Evolutionary conservation across 2,797 vertebrate genomes (phyloP), one percentile per base, ranked within the genome.

Genomic region (Smutsia gigantea): DNA sequence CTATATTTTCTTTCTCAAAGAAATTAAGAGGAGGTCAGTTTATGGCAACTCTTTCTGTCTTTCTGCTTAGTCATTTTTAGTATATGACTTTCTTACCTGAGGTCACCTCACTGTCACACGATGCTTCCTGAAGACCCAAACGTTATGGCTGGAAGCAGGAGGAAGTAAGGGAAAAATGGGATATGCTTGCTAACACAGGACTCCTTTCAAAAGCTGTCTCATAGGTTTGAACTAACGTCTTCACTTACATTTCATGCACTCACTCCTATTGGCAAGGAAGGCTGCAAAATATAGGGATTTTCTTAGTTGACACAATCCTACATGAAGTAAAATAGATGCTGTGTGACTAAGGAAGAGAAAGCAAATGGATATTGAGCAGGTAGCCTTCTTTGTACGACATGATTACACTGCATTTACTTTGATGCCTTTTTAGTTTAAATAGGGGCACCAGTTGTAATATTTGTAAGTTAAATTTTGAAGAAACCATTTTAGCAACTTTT

Each of bases 401-500:
- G 34, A 37, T 49, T 69, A 78, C 7, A 90, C 0, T 55, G 2
- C 4, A 75, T 46, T 92, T 68, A 12, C 64, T 66, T 90, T 21
- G 0, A 5, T 51, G 49, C 3, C 2, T 79, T 87, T 94, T 75
- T 27, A 34, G 23, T 69, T 7, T 55, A 15, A 72, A 51, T 59
- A 92, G 15, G 46, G 4, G 5, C 93, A 72, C 2, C 15, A 77
- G 4, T 87, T 85, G 1, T 75, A 86, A 95, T 74, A 83, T 17
- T 42, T 71, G 10, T 25, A 78, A 13, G 23, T 53, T 94, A 83
- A 90, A 66, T 66, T 83, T 92, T 88, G 21, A 95, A 89, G 79
- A 78, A 34, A 83, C 4, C 4, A 84, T 64, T 90, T 71, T 64
- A 82, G 27, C 1, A 59, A 19, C 2, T 95, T 93, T 79, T 63